Evolutionary conservation across 2,888 invertebrate species (phyloP).

Genomic region (Acanthoscelides obtectus): DNA sequence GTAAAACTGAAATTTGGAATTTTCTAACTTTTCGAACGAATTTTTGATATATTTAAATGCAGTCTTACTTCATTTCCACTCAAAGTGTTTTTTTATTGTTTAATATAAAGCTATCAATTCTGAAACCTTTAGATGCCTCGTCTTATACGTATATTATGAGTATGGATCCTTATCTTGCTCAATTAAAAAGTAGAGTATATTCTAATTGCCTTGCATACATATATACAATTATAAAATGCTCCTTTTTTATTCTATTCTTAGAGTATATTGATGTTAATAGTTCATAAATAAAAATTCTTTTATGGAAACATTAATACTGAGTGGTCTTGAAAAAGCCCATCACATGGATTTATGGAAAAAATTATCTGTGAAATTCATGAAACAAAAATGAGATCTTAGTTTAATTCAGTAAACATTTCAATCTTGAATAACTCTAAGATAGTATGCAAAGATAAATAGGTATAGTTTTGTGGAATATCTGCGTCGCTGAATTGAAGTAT

Average conservation of each 20-base stretch:
- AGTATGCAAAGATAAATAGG: no score
- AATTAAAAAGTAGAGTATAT: not conserved
- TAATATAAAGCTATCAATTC: not conserved
- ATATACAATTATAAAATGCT: constrained; percentile 29
- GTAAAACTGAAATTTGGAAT: no score
- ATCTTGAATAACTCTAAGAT: no score
- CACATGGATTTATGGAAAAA: not conserved
- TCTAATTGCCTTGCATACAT: constrained; percentile 23
- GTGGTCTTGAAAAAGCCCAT: constrained; percentile 9
- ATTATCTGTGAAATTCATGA: no score
- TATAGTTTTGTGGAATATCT: no score
- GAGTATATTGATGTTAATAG: constrained; percentile 23
- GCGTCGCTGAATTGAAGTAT: not conserved
- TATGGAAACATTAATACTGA: constrained; percentile 20
- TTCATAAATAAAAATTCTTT: constrained; percentile 21
- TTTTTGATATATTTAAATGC: no score
- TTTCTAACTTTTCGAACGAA: no score
- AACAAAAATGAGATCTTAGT: no score
- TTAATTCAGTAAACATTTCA: no score
- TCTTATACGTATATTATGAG: not conserved
- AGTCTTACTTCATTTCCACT: no score
- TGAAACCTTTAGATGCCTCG: not conserved
- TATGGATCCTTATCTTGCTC: not conserved
- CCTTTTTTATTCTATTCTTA: constrained; percentile 21
- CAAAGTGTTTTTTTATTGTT: not conserved